Base-by-base conservation (phyloP, 2,113 vertebrate species). In the Atlantisia rogersi region DNA sequence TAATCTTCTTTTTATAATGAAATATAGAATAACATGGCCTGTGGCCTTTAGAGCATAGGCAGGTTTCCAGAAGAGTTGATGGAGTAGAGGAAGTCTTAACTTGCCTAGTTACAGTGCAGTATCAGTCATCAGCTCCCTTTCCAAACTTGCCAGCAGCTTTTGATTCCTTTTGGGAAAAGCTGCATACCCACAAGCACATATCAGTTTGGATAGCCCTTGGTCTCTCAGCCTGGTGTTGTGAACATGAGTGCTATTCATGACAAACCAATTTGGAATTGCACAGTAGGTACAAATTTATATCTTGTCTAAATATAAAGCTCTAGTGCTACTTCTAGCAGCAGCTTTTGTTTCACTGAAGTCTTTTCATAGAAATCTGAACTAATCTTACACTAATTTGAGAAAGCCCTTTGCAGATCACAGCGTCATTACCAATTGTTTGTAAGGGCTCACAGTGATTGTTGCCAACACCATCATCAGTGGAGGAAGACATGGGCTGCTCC, bases 31-130 rank as follows among this genome's bases (percentile, higher is more conserved):
- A 87, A 95, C 95, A 84, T 37, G 86, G 81, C 83, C 86, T 74
- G 58, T 68, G 3, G 94, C 91, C 86, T 86, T 96, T 68, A 56
- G 26, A 84, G 64, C 88, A 48, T 9, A 83, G 77, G 77, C 73
- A 92, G 73, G 46, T 94, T 96, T 94, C 88, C 83, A 91, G 86
- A 81, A 52, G 71, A 93, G 70, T 91, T 96, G 86, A 68, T 91
- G 65, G 37, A 86, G 60, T 42, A 79, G 85, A 85, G 68, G 60
- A 87, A 81, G 58, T 87, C 89, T 94, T 92, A 95, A 86, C 92
- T 88, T 88, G 59, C 55, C 86, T 81, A 80, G 64, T 90, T 95
- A 89, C 42, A 48, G 52, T 28, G 53, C 65, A 65, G 22, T 48
- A 86, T 88, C 76, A 88, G 69, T 68, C 91, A 90, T 83, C 40